Conservation (phyloP, 2,888 invertebrate species). For the Autographa pulchrina region DNA sequence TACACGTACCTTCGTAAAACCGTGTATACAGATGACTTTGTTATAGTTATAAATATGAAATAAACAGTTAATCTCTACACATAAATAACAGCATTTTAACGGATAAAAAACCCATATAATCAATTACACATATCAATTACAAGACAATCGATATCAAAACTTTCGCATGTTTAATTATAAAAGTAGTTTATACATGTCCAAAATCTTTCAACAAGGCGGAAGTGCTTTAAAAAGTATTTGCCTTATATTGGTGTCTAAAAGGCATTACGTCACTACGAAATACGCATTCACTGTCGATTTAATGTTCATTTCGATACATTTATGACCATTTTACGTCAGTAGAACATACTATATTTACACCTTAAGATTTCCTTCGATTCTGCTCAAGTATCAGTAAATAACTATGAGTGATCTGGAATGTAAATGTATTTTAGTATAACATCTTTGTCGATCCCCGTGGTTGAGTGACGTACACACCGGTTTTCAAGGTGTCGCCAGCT, state of each 20-base stretch:
- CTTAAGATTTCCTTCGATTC: neutral
- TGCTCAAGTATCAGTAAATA: no score
- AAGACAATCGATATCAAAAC: neutral
- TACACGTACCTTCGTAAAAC: no score
- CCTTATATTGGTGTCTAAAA: constrained; percentile 28
- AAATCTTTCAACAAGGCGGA: constrained; percentile 45
- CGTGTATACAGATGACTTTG: no score
- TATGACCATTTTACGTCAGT: neutral
- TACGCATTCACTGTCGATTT: neutral
- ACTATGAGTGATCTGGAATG: no score
- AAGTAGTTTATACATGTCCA: constrained; percentile 24
- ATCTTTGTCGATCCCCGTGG: no score
- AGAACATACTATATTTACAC: neutral
- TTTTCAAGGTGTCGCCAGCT: no score
- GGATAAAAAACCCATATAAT: neutral
- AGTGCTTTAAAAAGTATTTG: constrained; percentile 42
- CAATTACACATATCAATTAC: constrained; percentile 3
- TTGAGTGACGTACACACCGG: no score
- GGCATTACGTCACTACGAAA: constrained; percentile 29
- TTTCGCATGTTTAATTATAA: constrained; percentile 1
- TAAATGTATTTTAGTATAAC: no score
- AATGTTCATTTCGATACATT: constrained; percentile 7
- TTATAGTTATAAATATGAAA: no score
- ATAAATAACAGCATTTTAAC: neutral
- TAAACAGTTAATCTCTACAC: neutral